phyloP scores from a whole-genome alignment of 2,113 vertebrate genomes.

The Nothobranchius furzeri region DNA sequence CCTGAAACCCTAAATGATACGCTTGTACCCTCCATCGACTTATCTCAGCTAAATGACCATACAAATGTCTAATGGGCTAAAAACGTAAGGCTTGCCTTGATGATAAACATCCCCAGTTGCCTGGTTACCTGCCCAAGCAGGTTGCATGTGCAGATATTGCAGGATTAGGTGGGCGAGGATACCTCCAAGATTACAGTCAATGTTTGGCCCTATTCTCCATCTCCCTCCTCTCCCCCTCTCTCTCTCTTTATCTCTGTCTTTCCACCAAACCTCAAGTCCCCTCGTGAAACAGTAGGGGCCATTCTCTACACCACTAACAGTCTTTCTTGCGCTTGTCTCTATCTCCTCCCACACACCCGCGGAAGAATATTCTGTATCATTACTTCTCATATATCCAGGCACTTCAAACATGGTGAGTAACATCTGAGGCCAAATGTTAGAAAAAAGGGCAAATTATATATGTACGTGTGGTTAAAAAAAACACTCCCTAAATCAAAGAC shows the following conservation, averaged over 20 bases:
- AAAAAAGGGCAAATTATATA: neutral
- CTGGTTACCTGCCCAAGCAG: constrained; percentile 73
- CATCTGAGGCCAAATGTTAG: neutral
- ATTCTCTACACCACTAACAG: constrained; percentile 75
- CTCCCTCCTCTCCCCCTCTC: neutral
- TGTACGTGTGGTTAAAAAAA: neutral
- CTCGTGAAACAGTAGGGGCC: constrained; percentile 72
- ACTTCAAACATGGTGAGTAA: neutral
- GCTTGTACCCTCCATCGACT: constrained; percentile 41
- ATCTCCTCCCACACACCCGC: constrained; percentile 53
- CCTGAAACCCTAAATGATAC: constrained; percentile 42
- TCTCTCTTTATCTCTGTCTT: constrained; percentile 8
- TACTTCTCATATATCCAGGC: constrained; percentile 4
- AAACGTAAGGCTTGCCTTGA: constrained; percentile 45
- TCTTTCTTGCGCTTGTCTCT: constrained; percentile 72
- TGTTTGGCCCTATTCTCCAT: constrained; percentile 47
- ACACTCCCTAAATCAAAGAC: neutral
- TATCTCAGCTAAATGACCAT: constrained; percentile 68
- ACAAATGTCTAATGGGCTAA: constrained; percentile 68
- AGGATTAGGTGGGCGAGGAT: constrained; percentile 61
- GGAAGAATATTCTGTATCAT: constrained; percentile 3
- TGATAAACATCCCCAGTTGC: constrained; percentile 70
- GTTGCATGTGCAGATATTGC: constrained; percentile 41
- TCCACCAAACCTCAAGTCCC: constrained; percentile 38
- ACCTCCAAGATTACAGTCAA: constrained; percentile 64